Evolutionary conservation across 2,113 vertebrate species (phyloP).

Genomic region (Pachypanchax playfairii): DNA sequence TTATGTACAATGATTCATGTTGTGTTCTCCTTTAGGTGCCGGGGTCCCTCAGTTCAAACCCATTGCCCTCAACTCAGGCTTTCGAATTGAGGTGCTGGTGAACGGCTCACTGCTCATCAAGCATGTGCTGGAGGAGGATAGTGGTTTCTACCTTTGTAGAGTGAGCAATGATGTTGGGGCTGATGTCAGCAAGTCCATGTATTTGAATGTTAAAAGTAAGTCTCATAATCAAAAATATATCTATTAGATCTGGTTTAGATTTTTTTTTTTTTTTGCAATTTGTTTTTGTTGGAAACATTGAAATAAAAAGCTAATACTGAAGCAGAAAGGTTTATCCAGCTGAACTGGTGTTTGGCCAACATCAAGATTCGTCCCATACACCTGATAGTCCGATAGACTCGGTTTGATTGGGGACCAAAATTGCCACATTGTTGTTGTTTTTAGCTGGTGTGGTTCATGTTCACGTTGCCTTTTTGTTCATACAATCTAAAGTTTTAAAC

Average conservation of each 20-base stretch:
- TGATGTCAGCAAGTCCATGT: conserved; percentile 99
- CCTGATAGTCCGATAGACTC: too few relatives aligned
- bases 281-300: too few relatives aligned
- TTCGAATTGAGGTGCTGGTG: conserved; percentile 92
- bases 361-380: too few relatives aligned
- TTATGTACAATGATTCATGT: neutral
- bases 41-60: conserved; percentile 97
- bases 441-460: too few relatives aligned
- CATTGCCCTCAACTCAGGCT: conserved; percentile 89
- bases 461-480: too few relatives aligned
- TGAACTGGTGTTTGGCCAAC: too few relatives aligned
- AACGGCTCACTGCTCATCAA: conserved; percentile 97
- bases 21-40: conserved; percentile 78
- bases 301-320: too few relatives aligned
- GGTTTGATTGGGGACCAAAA: too few relatives aligned
- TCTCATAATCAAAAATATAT: conserved; percentile 16
- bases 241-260: neutral
- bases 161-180: conserved; percentile 99
- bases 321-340: too few relatives aligned
- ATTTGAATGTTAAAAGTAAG: conserved; percentile 99
- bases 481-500: too few relatives aligned
- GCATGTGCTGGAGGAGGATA: conserved; percentile 97
- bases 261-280: too few relatives aligned
- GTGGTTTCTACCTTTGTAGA: conserved; percentile 98
- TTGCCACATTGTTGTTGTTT: too few relatives aligned